These are phyloP conservation scores for Globicephala melas DNA, from an alignment of 2,113 vertebrate species.

Conservation along the genomic window DNA sequence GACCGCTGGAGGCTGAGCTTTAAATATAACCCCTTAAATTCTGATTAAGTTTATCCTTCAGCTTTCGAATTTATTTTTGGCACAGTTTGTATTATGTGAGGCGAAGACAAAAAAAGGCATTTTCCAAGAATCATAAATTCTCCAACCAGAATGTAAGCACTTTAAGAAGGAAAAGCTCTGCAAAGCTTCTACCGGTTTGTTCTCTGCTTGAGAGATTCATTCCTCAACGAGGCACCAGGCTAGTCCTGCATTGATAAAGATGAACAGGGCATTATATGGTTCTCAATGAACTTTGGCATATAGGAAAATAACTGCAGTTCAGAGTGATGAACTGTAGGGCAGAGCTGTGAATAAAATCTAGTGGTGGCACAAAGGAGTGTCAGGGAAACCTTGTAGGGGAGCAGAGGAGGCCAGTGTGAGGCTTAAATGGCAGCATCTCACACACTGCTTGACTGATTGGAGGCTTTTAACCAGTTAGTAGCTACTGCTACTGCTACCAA, in stretches of 20 bases:
- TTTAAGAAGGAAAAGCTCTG: not conserved
- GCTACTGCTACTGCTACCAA: not conserved
- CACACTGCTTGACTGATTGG: not conserved
- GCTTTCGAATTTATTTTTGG: conserved; percentile 19
- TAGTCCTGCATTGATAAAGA: not conserved
- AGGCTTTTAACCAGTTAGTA: not conserved
- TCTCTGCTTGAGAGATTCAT: not conserved
- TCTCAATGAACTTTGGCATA: not conserved
- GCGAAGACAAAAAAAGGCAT: not conserved
- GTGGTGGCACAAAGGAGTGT: not conserved
- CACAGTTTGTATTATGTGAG: not conserved
- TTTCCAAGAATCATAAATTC: not conserved
- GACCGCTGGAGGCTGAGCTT: not conserved
- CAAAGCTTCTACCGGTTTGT: not conserved
- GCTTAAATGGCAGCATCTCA: not conserved
- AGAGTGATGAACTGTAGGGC: not conserved
- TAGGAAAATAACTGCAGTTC: not conserved
- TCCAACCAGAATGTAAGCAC: not conserved
- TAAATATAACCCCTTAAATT: not conserved
- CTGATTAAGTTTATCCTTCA: conserved; percentile 7
- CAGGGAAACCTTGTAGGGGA: fast-evolving
- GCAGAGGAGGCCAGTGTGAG: too few species aligned
- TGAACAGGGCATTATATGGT: not conserved
- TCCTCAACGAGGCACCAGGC: not conserved
- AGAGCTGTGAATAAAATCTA: not conserved